Conservation (phyloP, 2,113 vertebrate species). For the Pituophis catenifer region DNA sequence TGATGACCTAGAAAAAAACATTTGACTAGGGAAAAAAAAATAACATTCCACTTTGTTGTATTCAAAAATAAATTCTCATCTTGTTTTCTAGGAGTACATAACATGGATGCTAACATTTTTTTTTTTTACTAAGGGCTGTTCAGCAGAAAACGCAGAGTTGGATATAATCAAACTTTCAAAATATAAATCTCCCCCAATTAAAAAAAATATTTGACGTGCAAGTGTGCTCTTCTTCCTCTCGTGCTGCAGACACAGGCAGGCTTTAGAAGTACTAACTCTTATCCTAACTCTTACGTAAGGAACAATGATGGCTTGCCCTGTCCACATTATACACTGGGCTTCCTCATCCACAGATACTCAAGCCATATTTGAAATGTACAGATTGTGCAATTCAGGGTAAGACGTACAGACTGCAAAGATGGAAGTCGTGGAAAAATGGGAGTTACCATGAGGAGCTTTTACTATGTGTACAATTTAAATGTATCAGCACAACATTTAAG, state of each 20-base stretch:
- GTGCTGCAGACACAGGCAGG: neutral
- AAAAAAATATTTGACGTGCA: neutral
- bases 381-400: neutral
- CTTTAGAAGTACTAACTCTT: neutral
- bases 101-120: neutral
- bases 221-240: neutral
- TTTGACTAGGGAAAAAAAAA: neutral
- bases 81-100: neutral
- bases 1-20: neutral
- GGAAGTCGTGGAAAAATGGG: neutral
- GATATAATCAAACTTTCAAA: slow-evolving; percentile 47
- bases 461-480: neutral
- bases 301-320: neutral
- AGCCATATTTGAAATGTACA: neutral
- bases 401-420: neutral
- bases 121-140: neutral
- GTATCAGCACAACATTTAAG: neutral
- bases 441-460: neutral
- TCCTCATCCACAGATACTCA: neutral
- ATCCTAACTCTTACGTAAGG: no score
- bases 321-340: neutral
- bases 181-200: slow-evolving; percentile 46
- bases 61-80: neutral
- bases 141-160: slow-evolving; percentile 47
- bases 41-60: neutral